A percentile compares a stretch with the other conserved stretches of the same genome.
phyloP scores from a whole-genome alignment of 2,797 vertebrate species.

The Phoebastria nigripes region DNA sequence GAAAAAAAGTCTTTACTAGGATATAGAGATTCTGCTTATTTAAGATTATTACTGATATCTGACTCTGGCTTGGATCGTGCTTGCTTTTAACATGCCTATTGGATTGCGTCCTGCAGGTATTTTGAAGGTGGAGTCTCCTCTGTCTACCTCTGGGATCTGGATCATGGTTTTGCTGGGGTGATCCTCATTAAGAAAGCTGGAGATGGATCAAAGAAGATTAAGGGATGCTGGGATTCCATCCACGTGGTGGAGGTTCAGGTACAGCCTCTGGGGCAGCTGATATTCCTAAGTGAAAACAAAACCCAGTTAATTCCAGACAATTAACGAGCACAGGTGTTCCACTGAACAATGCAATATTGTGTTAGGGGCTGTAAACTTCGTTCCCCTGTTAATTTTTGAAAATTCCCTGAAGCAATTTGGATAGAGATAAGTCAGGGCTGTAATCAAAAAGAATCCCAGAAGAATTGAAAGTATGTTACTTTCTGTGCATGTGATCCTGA shows the following conservation, averaged over 20 bases:
- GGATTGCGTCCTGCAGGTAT: slow-evolving; percentile 80
- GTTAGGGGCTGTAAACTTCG: slow-evolving; percentile 7
- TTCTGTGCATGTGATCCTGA: background rate
- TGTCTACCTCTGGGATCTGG: slow-evolving; percentile 99
- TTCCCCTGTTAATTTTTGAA: background rate
- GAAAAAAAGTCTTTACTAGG: background rate
- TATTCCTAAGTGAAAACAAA: background rate
- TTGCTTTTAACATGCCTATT: background rate
- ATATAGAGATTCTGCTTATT: background rate
- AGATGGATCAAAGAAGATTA: slow-evolving; percentile 99
- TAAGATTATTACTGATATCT: background rate
- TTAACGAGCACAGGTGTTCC: slow-evolving; percentile 61
- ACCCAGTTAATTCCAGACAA: slow-evolving; percentile 27
- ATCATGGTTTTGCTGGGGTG: slow-evolving; percentile 97
- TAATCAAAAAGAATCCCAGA: slow-evolving; percentile 22
- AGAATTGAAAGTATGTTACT: background rate
- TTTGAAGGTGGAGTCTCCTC: slow-evolving; percentile 98
- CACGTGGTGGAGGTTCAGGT: slow-evolving; percentile 99
- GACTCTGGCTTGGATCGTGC: background rate
- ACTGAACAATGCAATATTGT: slow-evolving; percentile 51
- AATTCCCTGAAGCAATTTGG: background rate
- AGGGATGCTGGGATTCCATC: slow-evolving; percentile 99
- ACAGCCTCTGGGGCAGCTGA: slow-evolving; percentile 19
- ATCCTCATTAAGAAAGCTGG: slow-evolving; percentile 99
- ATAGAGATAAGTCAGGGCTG: slow-evolving; percentile 24